Conservation (phyloP, 2,888 invertebrate genomes). For the Galerucella calmariensis region DNA sequence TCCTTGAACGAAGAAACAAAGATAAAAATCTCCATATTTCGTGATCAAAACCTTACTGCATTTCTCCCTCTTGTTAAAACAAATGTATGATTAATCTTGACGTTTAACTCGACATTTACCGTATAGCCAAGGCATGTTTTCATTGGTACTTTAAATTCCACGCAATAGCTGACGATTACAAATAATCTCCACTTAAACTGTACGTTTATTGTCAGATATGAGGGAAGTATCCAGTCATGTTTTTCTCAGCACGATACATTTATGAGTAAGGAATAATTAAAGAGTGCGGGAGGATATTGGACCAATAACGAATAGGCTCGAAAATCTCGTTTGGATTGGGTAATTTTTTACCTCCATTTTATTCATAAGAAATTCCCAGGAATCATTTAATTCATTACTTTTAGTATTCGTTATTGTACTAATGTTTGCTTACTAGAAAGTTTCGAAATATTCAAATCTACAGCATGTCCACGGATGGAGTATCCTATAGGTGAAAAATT, state of each 20-base stretch:
- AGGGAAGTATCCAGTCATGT: constrained; percentile 37
- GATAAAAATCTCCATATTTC: constrained; percentile 53
- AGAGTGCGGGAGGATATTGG: background rate
- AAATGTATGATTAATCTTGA: constrained; percentile 48
- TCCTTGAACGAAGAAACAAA: constrained; percentile 50
- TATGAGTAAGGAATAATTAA: constrained; percentile 6
- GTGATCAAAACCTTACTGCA: constrained; percentile 45
- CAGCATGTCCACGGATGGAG: too few species aligned
- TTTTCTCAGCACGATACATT: constrained; percentile 44
- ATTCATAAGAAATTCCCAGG: too few species aligned
- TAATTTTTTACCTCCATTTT: too few species aligned
- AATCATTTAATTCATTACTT: too few species aligned
- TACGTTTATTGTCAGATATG: constrained; percentile 58
- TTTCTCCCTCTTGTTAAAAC: constrained; percentile 38
- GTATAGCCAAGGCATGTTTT: constrained; percentile 51
- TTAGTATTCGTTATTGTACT: too few species aligned
- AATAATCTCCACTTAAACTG: constrained; percentile 60
- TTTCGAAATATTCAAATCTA: too few species aligned
- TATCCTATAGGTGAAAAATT: too few species aligned
- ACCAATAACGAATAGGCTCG: background rate
- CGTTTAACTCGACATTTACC: constrained; percentile 44
- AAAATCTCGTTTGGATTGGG: background rate
- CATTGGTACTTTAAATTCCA: constrained; percentile 52
- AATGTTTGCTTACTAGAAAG: too few species aligned
- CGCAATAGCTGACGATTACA: constrained; percentile 59